Conservation (phyloP, 2,797 vertebrate species). For the Hirundo rustica region DNA sequence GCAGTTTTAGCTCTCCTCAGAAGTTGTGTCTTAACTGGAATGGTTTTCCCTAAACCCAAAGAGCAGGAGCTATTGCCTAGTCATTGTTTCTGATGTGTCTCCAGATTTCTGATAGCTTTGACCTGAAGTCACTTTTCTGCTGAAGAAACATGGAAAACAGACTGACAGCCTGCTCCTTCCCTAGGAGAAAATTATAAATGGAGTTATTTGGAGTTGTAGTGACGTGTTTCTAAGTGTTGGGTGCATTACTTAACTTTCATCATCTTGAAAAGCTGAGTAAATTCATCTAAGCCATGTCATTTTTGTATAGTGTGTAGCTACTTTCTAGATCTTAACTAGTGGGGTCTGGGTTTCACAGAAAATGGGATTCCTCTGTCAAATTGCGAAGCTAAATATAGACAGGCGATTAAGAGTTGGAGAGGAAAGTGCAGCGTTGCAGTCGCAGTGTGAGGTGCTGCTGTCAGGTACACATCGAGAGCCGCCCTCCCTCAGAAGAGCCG, state of each 20-base stretch:
- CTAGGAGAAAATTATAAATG: background rate
- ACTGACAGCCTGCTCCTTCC: background rate
- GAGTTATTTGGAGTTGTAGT: background rate
- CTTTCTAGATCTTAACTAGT: background rate
- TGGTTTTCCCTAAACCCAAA: background rate
- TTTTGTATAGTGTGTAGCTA: background rate
- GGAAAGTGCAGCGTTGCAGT: background rate
- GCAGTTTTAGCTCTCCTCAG: background rate
- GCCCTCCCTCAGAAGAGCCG: accelerated
- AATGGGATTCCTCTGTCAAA: background rate
- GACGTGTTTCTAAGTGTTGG: background rate
- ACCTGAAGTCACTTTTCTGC: background rate
- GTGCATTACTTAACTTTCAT: background rate
- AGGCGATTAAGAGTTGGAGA: background rate
- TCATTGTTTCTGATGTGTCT: background rate
- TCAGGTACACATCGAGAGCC: too few relatives aligned
- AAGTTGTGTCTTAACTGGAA: background rate
- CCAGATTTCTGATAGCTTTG: background rate
- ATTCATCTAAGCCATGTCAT: background rate
- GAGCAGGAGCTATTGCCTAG: accelerated
- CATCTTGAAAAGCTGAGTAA: background rate
- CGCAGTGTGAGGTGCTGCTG: accelerated
- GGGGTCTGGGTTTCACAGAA: background rate
- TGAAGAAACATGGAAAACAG: background rate
- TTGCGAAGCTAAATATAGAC: background rate